phyloP scores from a whole-genome alignment of 2,113 vertebrate species.

The Percina caprodes region DNA sequence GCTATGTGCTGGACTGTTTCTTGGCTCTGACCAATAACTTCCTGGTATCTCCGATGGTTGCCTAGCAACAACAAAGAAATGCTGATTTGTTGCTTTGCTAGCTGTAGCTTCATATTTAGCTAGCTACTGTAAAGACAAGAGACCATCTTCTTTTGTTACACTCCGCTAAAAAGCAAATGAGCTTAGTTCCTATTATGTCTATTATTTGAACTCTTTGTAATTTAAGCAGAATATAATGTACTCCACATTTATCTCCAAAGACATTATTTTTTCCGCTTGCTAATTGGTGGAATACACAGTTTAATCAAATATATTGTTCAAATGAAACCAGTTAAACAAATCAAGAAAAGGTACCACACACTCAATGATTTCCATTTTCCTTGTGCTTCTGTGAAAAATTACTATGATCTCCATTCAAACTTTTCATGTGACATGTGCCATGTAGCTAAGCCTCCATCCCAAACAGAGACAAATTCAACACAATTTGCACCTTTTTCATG shows the following conservation, averaged over 20 bases:
- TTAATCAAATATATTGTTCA: background rate
- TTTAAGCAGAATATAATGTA: background rate
- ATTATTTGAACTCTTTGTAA: background rate
- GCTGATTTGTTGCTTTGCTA: background rate
- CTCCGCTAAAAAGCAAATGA: background rate
- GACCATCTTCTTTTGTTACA: background rate
- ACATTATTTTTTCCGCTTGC: background rate
- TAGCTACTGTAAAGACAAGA: too few species aligned
- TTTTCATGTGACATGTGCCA: conserved; percentile 65
- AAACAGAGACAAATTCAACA: conserved; percentile 33
- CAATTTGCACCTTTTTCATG: conserved; percentile 75
- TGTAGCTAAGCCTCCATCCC: conserved; percentile 20
- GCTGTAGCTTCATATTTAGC: background rate
- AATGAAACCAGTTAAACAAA: conserved; percentile 4
- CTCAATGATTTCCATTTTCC: background rate
- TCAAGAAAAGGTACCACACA: conserved; percentile 13
- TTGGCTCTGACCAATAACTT: background rate
- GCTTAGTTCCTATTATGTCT: background rate
- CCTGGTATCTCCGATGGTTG: background rate
- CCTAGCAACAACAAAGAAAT: background rate
- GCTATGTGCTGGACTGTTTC: background rate
- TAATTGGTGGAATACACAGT: background rate
- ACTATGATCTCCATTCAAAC: conserved; percentile 26
- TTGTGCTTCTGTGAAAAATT: conserved; percentile 1
- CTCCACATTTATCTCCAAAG: background rate